A percentile compares a stretch with the other conserved stretches of the same genome.
phyloP scores from a whole-genome alignment of 2,797 vertebrate species.

The Myripristis jacobus region DNA sequence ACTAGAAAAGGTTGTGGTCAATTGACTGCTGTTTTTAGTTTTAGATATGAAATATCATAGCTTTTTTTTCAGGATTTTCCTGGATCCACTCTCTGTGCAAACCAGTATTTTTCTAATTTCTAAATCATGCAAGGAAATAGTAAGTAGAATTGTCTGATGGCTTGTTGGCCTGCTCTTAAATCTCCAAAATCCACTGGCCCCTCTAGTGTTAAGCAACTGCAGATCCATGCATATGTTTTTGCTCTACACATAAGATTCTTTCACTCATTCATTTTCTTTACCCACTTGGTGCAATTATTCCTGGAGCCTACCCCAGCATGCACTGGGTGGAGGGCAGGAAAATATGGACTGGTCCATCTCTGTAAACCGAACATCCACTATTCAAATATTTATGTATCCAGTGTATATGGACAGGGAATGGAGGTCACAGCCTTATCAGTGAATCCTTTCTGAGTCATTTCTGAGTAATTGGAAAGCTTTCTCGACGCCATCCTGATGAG shows the following conservation, averaged over 20 bases:
- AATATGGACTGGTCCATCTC: slow-evolving; percentile 8
- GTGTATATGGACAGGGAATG: slow-evolving; percentile 22
- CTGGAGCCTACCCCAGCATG: background rate
- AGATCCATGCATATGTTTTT: background rate
- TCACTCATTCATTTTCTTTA: background rate
- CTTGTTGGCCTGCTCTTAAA: background rate
- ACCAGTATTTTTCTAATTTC: background rate
- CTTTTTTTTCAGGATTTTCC: background rate
- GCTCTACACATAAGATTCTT: background rate
- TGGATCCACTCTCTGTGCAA: no score
- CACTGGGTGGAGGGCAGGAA: background rate
- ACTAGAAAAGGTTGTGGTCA: slow-evolving; percentile 54
- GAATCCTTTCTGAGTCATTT: background rate
- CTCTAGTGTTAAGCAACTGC: background rate
- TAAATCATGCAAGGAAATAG: background rate
- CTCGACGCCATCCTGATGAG: background rate
- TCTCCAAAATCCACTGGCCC: background rate
- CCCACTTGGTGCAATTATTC: background rate
- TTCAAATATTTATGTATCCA: slow-evolving; percentile 35
- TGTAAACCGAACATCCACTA: background rate
- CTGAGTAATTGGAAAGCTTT: background rate
- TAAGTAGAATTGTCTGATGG: background rate
- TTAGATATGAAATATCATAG: slow-evolving; percentile 19
- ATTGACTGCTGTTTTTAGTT: slow-evolving; percentile 23
- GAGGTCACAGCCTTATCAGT: background rate